These are phyloP conservation scores for Diaperis boleti DNA, from an alignment of 2,888 invertebrate genomes.

Conservation along the genomic window DNA sequence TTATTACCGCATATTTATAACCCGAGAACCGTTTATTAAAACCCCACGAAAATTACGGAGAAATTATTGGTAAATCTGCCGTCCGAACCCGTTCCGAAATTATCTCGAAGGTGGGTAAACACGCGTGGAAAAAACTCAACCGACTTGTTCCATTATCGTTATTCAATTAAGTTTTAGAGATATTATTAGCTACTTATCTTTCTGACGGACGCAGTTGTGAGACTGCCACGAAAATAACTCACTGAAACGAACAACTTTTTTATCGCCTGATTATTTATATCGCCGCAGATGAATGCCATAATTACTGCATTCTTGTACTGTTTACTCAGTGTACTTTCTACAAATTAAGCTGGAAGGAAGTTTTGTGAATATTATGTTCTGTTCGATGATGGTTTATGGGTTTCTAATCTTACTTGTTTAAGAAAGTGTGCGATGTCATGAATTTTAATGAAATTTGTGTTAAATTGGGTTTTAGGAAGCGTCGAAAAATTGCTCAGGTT, in stretches of 20 bases:
- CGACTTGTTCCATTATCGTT: conserved; percentile 24
- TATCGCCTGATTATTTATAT: background rate
- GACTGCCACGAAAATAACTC: background rate
- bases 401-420: too few species aligned
- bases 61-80: conserved; percentile 23
- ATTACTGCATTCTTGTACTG: too few species aligned
- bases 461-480: too few species aligned
- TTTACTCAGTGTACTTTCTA: too few species aligned
- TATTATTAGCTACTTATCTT: conserved; percentile 20
- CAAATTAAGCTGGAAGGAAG: too few species aligned
- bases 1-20: conserved; percentile 24
- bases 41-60: conserved; percentile 2
- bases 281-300: too few species aligned
- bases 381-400: too few species aligned
- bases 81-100: conserved; percentile 8
- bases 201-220: background rate
- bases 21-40: conserved; percentile 16
- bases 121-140: conserved; percentile 10
- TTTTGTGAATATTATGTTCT: too few species aligned
- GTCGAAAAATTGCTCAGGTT: too few species aligned
- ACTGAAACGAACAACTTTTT: background rate
- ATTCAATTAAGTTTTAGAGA: conserved; percentile 19
- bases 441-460: too few species aligned
- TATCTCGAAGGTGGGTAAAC: conserved; percentile 13
- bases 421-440: too few species aligned